Conservation (phyloP, 2,888 invertebrate genomes). For the Drosophila anomalipes region DNA sequence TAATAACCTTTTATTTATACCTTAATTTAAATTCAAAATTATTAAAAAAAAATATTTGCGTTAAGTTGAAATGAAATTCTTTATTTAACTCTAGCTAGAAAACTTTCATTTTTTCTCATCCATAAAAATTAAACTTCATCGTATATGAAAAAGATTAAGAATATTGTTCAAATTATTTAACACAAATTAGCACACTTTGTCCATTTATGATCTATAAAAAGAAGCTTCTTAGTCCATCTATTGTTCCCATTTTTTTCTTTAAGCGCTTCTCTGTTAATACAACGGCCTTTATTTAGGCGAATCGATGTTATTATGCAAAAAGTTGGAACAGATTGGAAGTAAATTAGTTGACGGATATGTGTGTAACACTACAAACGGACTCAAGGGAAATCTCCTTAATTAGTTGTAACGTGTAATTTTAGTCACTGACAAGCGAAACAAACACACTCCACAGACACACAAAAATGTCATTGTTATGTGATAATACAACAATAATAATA, state of each 20-base stretch:
- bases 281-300: not conserved
- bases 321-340: conserved; percentile 40
- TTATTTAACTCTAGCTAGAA: not conserved
- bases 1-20: not conserved
- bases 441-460: conserved; percentile 26
- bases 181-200: not conserved
- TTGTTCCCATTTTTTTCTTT: not conserved
- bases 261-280: not conserved
- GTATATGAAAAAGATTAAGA: not conserved
- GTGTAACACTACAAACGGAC: not conserved
- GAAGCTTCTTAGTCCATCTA: not conserved
- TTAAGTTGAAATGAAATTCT: not conserved
- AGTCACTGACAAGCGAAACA: conserved; percentile 52
- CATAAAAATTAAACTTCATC: too few species aligned
- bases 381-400: conserved; percentile 57
- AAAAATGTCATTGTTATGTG: conserved; percentile 52
- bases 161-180: not conserved
- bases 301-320: conserved; percentile 4
- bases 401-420: conserved; percentile 73
- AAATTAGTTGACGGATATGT: conserved; percentile 47
- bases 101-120: not conserved
- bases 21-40: not conserved
- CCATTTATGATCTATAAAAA: not conserved
- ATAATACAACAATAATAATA: conserved; percentile 41
- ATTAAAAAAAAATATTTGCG: not conserved